phyloP scores from a whole-genome alignment of 2,113 vertebrate genomes.

The Gallinago paraguaiae region DNA sequence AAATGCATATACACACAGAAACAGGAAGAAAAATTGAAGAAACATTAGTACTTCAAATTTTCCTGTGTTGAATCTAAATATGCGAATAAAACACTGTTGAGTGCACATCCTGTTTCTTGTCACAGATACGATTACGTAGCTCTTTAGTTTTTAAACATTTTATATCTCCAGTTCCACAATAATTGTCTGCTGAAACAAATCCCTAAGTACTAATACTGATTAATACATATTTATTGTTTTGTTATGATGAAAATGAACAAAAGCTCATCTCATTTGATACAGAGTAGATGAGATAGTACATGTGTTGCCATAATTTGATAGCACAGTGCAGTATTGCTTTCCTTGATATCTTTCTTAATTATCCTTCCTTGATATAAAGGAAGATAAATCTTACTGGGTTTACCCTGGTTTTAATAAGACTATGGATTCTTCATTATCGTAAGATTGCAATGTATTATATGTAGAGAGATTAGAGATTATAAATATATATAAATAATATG shows the following conservation, averaged over 20 bases:
- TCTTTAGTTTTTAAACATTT: background rate
- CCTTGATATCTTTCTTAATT: constrained; percentile 41
- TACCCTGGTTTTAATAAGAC: constrained; percentile 29
- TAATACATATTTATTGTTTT: background rate
- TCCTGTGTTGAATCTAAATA: background rate
- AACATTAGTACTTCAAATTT: background rate
- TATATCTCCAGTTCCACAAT: background rate
- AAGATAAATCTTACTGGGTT: constrained; percentile 22
- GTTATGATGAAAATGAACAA: background rate
- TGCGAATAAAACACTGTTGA: background rate
- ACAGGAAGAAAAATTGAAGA: background rate
- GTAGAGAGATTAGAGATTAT: background rate
- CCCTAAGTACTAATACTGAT: background rate
- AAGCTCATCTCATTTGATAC: background rate
- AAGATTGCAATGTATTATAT: background rate
- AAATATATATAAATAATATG: background rate
- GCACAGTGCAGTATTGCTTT: background rate
- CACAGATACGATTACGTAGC: background rate
- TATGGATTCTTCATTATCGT: background rate
- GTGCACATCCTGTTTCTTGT: background rate
- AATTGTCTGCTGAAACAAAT: background rate
- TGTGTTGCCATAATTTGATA: constrained; percentile 36
- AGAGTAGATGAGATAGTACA: background rate
- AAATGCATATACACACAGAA: background rate
- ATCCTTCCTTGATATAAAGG: constrained; percentile 37